Percentiles rank a stretch among this genome's conserved stretches.
phyloP scores from a whole-genome alignment of 1,140 invertebrate species.

The Tachypleus tridentatus region DNA sequence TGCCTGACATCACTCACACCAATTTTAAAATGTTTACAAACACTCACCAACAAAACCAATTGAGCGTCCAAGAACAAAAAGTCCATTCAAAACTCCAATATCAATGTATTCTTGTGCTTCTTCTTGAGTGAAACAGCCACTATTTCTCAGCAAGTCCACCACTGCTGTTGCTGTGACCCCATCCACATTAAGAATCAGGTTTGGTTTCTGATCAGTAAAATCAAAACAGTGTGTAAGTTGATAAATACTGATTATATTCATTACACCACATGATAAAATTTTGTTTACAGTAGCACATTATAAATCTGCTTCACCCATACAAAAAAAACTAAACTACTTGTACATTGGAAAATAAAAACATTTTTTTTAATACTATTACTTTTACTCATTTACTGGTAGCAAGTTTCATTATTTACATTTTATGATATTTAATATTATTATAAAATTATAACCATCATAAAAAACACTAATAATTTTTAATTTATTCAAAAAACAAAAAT shows the following conservation, averaged over 20 bases:
- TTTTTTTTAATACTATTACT: too few species aligned
- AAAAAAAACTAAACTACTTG: too few species aligned
- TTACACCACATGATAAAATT: not conserved
- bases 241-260: too few species aligned
- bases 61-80: slow-evolving; percentile 94
- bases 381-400: too few species aligned
- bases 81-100: slow-evolving; percentile 94
- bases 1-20: not conserved
- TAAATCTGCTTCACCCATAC: too few species aligned
- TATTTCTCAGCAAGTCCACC: slow-evolving; percentile 88
- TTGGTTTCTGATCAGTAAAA: slow-evolving; percentile 60
- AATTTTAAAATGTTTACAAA: slow-evolving; percentile 7
- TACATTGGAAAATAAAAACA: too few species aligned
- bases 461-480: too few species aligned
- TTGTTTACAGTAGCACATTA: too few species aligned
- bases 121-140: slow-evolving; percentile 85
- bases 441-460: too few species aligned
- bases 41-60: slow-evolving; percentile 91
- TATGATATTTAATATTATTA: too few species aligned
- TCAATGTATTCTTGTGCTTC: slow-evolving; percentile 97
- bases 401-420: too few species aligned
- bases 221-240: slow-evolving; percentile 14
- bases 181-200: slow-evolving; percentile 97
- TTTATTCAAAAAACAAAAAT: too few species aligned
- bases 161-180: slow-evolving; percentile 95